Evolutionary conservation across 92 coral and sea anemone species (phyloP).

Genomic region (Epizoanthus rinbou): DNA sequence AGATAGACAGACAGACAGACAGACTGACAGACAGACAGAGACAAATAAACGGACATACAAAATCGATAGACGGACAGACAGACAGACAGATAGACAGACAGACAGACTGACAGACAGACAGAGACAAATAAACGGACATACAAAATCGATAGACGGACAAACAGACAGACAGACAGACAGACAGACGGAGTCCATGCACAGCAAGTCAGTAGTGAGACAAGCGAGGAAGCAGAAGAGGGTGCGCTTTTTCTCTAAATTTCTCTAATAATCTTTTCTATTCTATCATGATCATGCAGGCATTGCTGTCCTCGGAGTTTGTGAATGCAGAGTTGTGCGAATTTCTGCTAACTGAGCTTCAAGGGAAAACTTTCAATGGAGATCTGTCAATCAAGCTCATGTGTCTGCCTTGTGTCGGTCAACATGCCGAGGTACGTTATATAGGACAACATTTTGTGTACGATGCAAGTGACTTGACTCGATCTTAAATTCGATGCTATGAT

Average conservation of each 20-base stretch:
- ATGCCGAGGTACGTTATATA: slow-evolving; percentile 66
- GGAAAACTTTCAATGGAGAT: slow-evolving; percentile 58
- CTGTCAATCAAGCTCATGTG: slow-evolving; percentile 76
- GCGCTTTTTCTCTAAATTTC: too few relatives aligned
- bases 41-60: neutral
- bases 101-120: neutral
- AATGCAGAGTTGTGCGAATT: slow-evolving; percentile 67
- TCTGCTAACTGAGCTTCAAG: slow-evolving; percentile 61
- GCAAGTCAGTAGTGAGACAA: too few relatives aligned
- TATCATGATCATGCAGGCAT: slow-evolving; percentile 54
- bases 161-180: too few relatives aligned
- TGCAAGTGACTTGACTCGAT: too few relatives aligned
- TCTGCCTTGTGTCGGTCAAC: slow-evolving; percentile 70
- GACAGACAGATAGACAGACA: neutral
- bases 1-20: neutral
- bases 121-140: too few relatives aligned
- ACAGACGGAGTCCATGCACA: too few relatives aligned
- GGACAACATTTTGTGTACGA: neutral
- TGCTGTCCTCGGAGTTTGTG: slow-evolving; percentile 76
- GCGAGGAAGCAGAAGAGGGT: too few relatives aligned
- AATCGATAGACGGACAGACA: too few relatives aligned
- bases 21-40: too few relatives aligned
- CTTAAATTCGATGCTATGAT: too few relatives aligned
- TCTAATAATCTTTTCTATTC: neutral
- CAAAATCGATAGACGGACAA: too few relatives aligned